Evolutionary conservation across 2,888 invertebrate species (phyloP).

Genomic region (Melanotus villosus): DNA sequence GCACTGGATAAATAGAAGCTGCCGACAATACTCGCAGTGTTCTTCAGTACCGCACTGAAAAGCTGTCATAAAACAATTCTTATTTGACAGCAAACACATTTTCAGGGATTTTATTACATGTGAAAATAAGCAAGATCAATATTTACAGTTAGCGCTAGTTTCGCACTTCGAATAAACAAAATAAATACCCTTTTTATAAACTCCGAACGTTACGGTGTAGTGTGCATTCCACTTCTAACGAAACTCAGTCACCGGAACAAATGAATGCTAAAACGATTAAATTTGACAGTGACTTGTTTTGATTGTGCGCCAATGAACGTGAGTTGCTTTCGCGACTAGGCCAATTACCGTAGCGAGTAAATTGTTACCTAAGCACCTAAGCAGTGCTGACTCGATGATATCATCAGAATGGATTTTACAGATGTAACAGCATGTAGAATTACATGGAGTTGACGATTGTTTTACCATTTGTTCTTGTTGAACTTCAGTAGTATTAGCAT

Average conservation of each 20-base stretch:
- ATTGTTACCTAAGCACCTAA: slow-evolving; percentile 32
- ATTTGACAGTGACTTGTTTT: slow-evolving; percentile 42
- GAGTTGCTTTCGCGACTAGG: slow-evolving; percentile 35
- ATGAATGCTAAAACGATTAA: slow-evolving; percentile 34
- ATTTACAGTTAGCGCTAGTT: not conserved
- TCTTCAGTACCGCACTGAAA: too few relatives aligned
- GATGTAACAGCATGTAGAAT: slow-evolving; percentile 18
- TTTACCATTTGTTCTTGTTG: slow-evolving; percentile 5
- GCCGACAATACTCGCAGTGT: too few relatives aligned
- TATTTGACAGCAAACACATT: not conserved
- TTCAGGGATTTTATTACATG: slow-evolving; percentile 10
- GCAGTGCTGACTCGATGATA: slow-evolving; percentile 33
- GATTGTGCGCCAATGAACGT: slow-evolving; percentile 39
- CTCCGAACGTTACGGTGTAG: not conserved
- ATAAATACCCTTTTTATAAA: not conserved
- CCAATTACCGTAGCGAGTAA: slow-evolving; percentile 32
- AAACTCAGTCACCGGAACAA: slow-evolving; percentile 15
- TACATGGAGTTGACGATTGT: slow-evolving; percentile 22
- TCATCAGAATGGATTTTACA: slow-evolving; percentile 33
- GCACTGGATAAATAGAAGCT: too few relatives aligned
- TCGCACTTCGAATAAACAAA: slow-evolving; percentile 1
- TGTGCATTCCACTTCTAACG: not conserved
- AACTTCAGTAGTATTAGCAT: not conserved
- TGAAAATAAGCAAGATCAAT: slow-evolving; percentile 19
- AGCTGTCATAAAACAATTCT: too few relatives aligned